A percentile compares a stretch with the other conserved stretches of the same genome.
Evolutionary conservation across 2,113 vertebrate genomes (phyloP).

Genomic region (Nycticryphes semicollaris): DNA sequence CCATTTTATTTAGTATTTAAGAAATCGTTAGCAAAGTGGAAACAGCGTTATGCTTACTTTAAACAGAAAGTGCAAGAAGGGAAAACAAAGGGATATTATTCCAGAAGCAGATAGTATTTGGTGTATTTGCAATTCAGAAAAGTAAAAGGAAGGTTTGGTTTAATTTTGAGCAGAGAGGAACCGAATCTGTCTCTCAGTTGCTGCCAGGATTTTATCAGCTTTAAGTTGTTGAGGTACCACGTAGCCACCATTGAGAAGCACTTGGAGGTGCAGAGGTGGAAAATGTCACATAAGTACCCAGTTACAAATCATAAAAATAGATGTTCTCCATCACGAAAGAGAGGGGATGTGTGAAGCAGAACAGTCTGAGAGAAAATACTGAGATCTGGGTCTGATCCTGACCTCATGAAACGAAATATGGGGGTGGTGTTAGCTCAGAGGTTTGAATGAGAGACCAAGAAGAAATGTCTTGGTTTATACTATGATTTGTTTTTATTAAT

Average conservation of each 20-base stretch:
- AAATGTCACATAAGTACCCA: not conserved
- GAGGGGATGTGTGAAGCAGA: not conserved
- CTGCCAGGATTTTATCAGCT: not conserved
- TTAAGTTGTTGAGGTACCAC: not conserved
- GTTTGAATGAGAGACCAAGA: not conserved
- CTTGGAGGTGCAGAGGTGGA: not conserved
- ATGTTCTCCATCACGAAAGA: not conserved
- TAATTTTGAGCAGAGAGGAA: not conserved
- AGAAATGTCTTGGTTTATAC: not conserved
- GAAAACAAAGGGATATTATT: not conserved
- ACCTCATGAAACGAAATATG: not conserved
- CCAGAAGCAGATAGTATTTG: not conserved
- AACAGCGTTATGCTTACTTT: not conserved
- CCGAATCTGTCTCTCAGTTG: not conserved
- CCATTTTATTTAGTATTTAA: not conserved
- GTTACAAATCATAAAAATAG: not conserved
- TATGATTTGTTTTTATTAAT: accelerated
- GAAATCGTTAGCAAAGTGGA: not conserved
- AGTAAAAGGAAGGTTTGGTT: not conserved
- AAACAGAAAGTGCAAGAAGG: not conserved
- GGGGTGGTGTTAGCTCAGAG: not conserved
- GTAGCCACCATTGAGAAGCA: not conserved
- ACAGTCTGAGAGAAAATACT: not conserved
- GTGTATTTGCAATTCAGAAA: not conserved
- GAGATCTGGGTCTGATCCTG: not conserved